Evolutionary conservation across 2,888 invertebrate species (phyloP), one percentile per base, ranked within the genome.

Genomic region (Cosmia trapezina): DNA sequence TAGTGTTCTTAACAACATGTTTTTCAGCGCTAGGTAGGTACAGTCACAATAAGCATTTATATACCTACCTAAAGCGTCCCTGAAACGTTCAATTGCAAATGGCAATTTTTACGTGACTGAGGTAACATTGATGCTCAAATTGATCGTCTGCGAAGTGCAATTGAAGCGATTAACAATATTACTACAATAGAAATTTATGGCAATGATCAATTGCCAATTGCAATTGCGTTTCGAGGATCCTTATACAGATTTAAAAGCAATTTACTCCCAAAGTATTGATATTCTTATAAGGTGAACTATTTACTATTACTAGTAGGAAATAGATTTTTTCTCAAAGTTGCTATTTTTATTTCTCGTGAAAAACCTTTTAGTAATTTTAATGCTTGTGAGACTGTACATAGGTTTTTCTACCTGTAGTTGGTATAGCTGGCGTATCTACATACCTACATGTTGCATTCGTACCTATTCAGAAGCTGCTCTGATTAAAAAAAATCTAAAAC

Each of bases 1-100:
- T 82, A 82, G 63, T 64, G 60, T 70, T 65, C 41, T 71, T 77
- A 57, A 53, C 70, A 53, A 67, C 67, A 62, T 77, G 70, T 77
- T 83, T 67, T 76, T 78, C 33, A 73, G 45, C 1, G 37, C 2
- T 51, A 19, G 17, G 28, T 56, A 33, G 9, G 17, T 37, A 12
- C 19, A 47, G 14, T 45, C 37, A 37, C 37, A 4, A n/a, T n/a
- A n/a, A 37, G 37, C 37, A 37, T 37, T 28, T 28, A 28, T 28
- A 28, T 28, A 28, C 28, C 3, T 28, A 28, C 28, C 28, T 28
- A 28, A 28, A 28, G 28, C 2, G 28, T 28, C 28, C 28, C 28
- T 3, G 28, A 28, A 28, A 28, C 28, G 28, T 2, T 28, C 28
- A 28, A 28, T 28, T 28, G 28, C 28, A 28, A 28, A 28, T 28